Conservation (phyloP, 2,113 vertebrate species). For the Arenaria interpres region DNA sequence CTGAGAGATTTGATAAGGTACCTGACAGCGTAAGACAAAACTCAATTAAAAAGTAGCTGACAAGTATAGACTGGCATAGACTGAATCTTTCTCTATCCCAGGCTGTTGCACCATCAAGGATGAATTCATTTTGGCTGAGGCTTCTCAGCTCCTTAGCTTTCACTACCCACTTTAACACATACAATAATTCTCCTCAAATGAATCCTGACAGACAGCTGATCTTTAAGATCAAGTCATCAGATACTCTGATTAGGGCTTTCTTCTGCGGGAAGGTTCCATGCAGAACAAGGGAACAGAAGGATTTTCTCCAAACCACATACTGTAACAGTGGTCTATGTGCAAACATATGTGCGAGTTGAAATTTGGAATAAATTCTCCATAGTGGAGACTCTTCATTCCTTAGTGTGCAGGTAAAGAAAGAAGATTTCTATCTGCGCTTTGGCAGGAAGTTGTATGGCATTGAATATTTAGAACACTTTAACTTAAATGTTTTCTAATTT, state of each 20-base stretch:
- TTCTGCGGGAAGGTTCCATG: background rate
- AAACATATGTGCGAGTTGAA: background rate
- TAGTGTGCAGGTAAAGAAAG: background rate
- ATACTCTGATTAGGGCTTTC: background rate
- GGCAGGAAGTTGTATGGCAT: background rate
- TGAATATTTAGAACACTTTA: background rate
- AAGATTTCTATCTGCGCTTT: background rate
- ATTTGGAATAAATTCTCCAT: background rate
- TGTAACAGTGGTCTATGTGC: background rate
- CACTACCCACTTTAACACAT: background rate
- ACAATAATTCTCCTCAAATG: background rate
- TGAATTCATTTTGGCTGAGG: background rate
- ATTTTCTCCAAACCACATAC: background rate
- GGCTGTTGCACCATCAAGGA: background rate
- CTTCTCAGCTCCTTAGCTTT: background rate
- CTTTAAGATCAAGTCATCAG: background rate
- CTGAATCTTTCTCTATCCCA: background rate
- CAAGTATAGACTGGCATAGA: background rate
- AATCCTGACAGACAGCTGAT: slow-evolving; percentile 7
- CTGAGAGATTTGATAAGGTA: background rate
- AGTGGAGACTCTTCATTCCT: background rate
- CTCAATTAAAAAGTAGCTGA: background rate
- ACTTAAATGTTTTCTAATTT: background rate
- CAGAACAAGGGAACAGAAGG: background rate
- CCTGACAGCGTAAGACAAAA: background rate